These are phyloP conservation scores for Cloeon dipterum DNA, from an alignment of 2,888 invertebrate genomes.

Conservation along the genomic window DNA sequence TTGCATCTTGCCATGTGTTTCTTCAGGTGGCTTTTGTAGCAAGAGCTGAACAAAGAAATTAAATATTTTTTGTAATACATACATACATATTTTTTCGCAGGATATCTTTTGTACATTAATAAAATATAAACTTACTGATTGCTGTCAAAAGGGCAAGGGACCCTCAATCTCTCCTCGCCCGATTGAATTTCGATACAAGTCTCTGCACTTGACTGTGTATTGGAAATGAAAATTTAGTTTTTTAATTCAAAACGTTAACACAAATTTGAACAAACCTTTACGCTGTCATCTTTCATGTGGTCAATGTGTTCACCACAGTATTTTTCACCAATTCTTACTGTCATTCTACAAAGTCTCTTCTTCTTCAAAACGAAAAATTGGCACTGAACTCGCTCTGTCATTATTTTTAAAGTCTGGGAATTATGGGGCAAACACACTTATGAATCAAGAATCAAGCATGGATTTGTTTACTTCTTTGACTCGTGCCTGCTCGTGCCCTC, in stretches of 20 bases:
- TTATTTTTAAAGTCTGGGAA: no score
- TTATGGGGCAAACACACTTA: no score
- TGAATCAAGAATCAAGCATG: no score
- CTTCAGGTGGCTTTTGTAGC: background rate
- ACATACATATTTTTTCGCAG: constrained; percentile 38
- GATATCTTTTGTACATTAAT: constrained; percentile 36
- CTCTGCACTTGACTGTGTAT: background rate
- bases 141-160: background rate
- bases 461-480: no score
- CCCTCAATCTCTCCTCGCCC: background rate
- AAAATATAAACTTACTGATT: constrained; percentile 7
- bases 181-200: constrained; percentile 4
- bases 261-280: constrained; percentile 18
- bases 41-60: background rate
- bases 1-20: constrained; percentile 1
- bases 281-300: constrained; percentile 31
- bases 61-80: constrained; percentile 24
- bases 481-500: no score
- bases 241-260: constrained; percentile 2
- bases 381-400: constrained; percentile 13
- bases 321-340: constrained; percentile 35
- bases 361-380: constrained; percentile 37
- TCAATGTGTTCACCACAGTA: constrained; percentile 50
- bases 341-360: constrained; percentile 53
- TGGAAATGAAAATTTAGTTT: background rate